Evolutionary conservation across 2,888 invertebrate genomes (phyloP), one percentile per base, ranked within the genome.

Genomic region (Glaucopsyche alexis): DNA sequence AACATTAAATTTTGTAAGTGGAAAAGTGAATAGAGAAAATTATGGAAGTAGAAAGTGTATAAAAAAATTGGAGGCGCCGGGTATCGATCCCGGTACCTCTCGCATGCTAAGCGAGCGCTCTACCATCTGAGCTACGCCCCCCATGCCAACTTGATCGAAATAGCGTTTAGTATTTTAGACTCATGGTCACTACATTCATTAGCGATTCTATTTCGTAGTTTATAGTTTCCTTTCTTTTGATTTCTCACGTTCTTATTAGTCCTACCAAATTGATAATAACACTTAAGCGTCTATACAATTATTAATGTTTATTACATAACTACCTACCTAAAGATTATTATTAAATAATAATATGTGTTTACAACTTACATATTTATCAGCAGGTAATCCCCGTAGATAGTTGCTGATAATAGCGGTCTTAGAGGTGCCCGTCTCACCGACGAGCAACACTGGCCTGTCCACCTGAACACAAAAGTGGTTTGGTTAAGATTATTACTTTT

Each of bases 371-470:
- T 94, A 96, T 86, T 93, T 91, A 47, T 95, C 95, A 0, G 94
- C 82, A 78, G 96, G 95, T 45, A 98, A 84, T 74, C 95, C 94
- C 66, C 96, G 93, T 70, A 98, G 89, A 86, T 97, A 98, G 83
- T 97, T 96, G 72, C 95, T 95, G 74, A 97, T 96, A 70, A 98
- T 97, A 0, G 98, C 98, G 0, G 98, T 97, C 91, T 98, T 98
- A 0, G 98, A 98, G 1, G 98, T 98, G 8, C 98, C 98, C 0
- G 98, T 97, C 81, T 98, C 98, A 0, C 98, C 98, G 0, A 98
- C 96, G 4, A 98, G 90, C 6, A 98, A 91, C 0, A 97, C 95
- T 0, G 98, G 98, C 67, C 96, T 94, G 84, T 95, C 95, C 47
- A 95, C 95, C 94, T 95, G 80, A 42, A 81, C 80, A 71, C 38